These are phyloP conservation scores for Cremastinae sp. DNA, from an alignment of 2,888 invertebrate genomes.

Conservation along the genomic window DNA sequence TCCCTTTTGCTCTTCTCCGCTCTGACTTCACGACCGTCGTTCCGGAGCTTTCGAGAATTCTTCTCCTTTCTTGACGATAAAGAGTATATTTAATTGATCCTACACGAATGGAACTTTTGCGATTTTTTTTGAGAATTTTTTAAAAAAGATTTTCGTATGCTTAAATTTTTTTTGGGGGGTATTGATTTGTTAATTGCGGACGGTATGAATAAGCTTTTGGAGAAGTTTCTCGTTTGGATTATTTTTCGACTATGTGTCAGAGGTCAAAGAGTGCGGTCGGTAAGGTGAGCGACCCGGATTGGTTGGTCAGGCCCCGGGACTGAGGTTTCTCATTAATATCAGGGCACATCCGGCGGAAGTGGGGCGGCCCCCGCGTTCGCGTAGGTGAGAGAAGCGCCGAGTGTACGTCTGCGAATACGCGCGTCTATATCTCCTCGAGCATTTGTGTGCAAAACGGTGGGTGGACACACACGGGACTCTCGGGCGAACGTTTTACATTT, in stretches of 20 bases:
- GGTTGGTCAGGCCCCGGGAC: conserved; percentile 65
- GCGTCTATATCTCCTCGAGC: neutral
- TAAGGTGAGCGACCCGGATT: conserved; percentile 63
- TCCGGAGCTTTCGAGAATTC: no score
- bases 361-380: conserved; percentile 74
- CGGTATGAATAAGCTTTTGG: no score
- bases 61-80: no score
- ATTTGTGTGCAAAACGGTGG: conserved; percentile 39
- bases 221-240: neutral
- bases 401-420: conserved; percentile 5
- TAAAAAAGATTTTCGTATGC: no score
- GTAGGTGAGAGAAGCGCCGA: conserved; percentile 74
- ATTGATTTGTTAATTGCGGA: no score
- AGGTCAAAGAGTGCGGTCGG: conserved; percentile 12
- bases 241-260: conserved; percentile 6
- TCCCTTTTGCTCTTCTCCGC: no score
- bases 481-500: conserved; percentile 58
- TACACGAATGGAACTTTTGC: no score
- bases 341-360: conserved; percentile 80
- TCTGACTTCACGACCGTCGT: no score
- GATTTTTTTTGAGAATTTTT: no score
- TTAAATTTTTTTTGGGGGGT: no score
- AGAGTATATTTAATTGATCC: no score
- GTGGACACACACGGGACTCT: conserved; percentile 37
- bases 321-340: conserved; percentile 78